A percentile compares a stretch with the other conserved stretches of the same genome.
These are phyloP conservation scores for Chloroclysta siterata DNA, from an alignment of 2,888 invertebrate species.

Conservation along the genomic window DNA sequence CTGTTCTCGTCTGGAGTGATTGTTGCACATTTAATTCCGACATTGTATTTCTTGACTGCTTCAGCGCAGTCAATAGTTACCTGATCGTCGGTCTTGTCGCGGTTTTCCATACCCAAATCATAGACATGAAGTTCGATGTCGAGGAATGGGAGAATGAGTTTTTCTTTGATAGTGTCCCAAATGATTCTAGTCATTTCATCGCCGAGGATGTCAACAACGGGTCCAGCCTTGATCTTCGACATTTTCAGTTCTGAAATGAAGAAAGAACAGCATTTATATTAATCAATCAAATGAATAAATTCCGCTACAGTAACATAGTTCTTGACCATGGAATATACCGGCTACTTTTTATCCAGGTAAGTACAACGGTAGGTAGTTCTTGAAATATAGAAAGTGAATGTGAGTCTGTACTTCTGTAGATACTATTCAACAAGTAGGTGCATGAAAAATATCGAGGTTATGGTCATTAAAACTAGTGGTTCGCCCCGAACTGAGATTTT, in stretches of 20 bases:
- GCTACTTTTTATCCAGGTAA: too few relatives aligned
- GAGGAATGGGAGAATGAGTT: constrained; percentile 97
- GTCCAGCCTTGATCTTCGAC: constrained; percentile 91
- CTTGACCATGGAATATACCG: too few relatives aligned
- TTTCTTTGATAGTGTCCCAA: constrained; percentile 99
- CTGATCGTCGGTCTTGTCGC: constrained; percentile 97
- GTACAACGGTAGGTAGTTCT: too few relatives aligned
- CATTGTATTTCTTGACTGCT: constrained; percentile 98
- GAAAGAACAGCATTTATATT: not conserved
- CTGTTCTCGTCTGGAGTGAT: constrained; percentile 99
- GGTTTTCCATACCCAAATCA: constrained; percentile 97
- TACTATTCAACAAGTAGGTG: too few relatives aligned
- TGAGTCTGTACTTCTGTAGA: too few relatives aligned
- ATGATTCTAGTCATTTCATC: constrained; percentile 99
- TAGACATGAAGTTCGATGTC: constrained; percentile 97
- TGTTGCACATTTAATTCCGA: constrained; percentile 99
- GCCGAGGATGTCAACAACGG: constrained; percentile 96
- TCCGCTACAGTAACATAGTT: too few relatives aligned
- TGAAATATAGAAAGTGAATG: too few relatives aligned
- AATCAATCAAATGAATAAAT: too few relatives aligned
- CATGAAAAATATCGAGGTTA: too few relatives aligned
- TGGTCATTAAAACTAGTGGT: too few relatives aligned
- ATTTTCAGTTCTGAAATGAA: constrained; percentile 53
- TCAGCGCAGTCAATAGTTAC: constrained; percentile 98
- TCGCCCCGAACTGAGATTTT: too few relatives aligned